Conservation (phyloP, 2,797 vertebrate genomes). For the Pagetopsis macropterus region DNA sequence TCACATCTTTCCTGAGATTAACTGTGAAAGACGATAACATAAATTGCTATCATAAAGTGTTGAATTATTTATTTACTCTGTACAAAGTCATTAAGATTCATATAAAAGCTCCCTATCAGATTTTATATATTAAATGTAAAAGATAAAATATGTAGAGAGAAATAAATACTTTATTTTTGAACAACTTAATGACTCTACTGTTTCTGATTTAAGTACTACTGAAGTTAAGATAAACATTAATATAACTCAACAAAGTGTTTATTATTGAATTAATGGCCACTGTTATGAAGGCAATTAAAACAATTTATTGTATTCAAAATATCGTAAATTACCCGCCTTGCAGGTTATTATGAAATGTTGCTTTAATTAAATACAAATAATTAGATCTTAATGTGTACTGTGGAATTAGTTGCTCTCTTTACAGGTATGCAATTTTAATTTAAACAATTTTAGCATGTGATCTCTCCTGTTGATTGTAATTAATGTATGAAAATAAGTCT, state of each 20-base stretch:
- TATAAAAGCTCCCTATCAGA: conserved; percentile 19
- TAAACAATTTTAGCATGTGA: not conserved
- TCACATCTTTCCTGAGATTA: conserved; percentile 8
- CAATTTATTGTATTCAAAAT: not conserved
- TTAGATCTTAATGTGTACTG: not conserved
- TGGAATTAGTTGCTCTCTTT: conserved; percentile 13
- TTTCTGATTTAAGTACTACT: not conserved
- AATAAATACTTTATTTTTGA: not conserved
- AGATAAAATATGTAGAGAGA: not conserved
- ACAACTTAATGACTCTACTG: not conserved
- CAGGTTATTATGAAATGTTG: not conserved
- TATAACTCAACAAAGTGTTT: conserved; percentile 9
- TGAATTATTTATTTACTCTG: conserved; percentile 15
- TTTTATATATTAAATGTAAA: conserved; percentile 4
- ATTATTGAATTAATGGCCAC: not conserved
- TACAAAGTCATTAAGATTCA: conserved; percentile 20
- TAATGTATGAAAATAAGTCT: not conserved
- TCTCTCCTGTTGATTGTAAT: conserved; percentile 22
- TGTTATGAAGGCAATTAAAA: not conserved
- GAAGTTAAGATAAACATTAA: not conserved
- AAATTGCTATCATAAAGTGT: not conserved
- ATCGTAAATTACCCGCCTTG: not conserved
- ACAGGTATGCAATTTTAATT: conserved; percentile 15
- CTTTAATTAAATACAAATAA: conserved; percentile 2
- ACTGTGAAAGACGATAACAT: conserved; percentile 6